Percentiles rank a stretch among this genome's conserved stretches.
Evolutionary conservation across 2,113 vertebrate species (phyloP).

Genomic region (Pteruthius melanotis): DNA sequence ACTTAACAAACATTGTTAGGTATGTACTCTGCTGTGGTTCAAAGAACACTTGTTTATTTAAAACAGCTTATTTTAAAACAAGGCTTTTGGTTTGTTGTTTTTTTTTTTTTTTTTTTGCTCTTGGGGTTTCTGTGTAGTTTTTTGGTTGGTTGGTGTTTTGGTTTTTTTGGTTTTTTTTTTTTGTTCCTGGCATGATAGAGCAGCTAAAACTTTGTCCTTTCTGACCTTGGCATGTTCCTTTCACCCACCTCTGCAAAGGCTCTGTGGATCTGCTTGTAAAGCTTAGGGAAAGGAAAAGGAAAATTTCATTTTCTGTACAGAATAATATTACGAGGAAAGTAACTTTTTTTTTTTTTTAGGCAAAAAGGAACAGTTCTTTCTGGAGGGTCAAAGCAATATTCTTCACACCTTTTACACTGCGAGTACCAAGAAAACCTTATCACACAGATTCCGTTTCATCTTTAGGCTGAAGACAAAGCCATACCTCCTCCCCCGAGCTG

Average conservation of each 20-base stretch:
- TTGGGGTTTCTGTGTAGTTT: background rate
- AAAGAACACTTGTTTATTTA: slow-evolving; percentile 9
- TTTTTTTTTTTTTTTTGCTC: background rate
- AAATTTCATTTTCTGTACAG: background rate
- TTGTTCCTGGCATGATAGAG: background rate
- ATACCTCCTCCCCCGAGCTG: background rate
- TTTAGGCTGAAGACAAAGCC: background rate
- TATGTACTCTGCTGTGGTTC: slow-evolving; percentile 1
- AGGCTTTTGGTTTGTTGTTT: background rate
- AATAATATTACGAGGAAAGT: background rate
- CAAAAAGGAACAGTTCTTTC: background rate
- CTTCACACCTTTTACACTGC: background rate
- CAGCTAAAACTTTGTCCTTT: background rate
- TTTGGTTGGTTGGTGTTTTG: background rate
- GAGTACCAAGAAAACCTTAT: background rate
- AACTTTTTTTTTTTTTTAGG: background rate
- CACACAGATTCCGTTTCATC: background rate
- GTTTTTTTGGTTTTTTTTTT: background rate
- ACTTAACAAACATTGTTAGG: background rate
- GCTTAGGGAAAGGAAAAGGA: background rate
- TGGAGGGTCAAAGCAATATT: background rate
- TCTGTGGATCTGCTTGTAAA: background rate
- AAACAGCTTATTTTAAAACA: slow-evolving; percentile 10
- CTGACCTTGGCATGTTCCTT: background rate
- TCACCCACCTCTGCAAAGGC: background rate